Conservation (phyloP, 2,113 vertebrate genomes). For the Psittacus erithacus region DNA sequence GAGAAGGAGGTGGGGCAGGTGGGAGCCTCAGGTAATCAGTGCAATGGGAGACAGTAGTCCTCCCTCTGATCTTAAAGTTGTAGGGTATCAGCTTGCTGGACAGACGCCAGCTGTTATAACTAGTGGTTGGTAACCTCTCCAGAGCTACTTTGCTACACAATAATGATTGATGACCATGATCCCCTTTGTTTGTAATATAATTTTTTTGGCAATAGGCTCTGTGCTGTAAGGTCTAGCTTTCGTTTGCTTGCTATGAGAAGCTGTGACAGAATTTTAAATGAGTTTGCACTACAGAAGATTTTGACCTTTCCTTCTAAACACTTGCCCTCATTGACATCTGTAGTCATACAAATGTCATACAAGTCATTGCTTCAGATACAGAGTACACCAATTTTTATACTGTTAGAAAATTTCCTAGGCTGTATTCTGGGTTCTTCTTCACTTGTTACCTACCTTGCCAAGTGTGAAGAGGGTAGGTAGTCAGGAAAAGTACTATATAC, state of each 20-base stretch:
- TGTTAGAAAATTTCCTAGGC: not conserved
- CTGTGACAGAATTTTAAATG: not conserved
- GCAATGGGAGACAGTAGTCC: accelerated
- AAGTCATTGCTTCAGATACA: not conserved
- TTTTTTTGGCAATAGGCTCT: not conserved
- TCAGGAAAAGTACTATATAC: not conserved
- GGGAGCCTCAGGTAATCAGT: not conserved
- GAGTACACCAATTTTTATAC: not conserved
- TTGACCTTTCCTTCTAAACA: not conserved
- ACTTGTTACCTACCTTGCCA: not conserved
- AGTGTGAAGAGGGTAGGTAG: not conserved
- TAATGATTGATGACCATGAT: not conserved
- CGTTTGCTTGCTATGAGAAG: not conserved
- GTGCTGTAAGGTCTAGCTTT: not conserved
- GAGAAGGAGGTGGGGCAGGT: not conserved
- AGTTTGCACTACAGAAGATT: not conserved
- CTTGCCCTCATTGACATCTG: not conserved
- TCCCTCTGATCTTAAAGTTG: not conserved
- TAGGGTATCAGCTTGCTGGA: not conserved
- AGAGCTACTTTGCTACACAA: not conserved
- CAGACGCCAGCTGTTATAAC: not conserved
- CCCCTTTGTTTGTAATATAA: not conserved
- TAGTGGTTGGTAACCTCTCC: not conserved
- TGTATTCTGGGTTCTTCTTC: not conserved
- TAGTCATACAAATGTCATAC: not conserved